Evolutionary conservation across 1,140 invertebrate genomes (phyloP), one percentile per base, ranked within the genome.

Genomic region (Sipha flava): DNA sequence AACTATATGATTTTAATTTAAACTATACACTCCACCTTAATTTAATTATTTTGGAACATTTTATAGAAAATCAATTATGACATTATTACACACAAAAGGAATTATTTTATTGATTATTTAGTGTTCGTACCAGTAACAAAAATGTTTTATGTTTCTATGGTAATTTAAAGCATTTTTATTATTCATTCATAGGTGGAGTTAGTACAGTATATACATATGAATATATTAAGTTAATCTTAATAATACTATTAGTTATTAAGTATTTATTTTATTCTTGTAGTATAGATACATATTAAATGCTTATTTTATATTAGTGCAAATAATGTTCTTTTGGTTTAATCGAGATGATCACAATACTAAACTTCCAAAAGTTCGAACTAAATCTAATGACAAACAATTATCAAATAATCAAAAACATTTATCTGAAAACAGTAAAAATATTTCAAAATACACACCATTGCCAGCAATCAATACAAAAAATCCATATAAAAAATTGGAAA

Each of bases 241-340:
- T n/a, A n/a, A n/a, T n/a, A n/a, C n/a, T n/a, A n/a, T n/a, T n/a
- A n/a, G n/a, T n/a, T n/a, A n/a, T n/a, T n/a, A n/a, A n/a, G n/a
- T n/a, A n/a, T n/a, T n/a, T n/a, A n/a, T n/a, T n/a, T n/a, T n/a
- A n/a, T n/a, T n/a, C n/a, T n/a, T n/a, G n/a, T n/a, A n/a, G n/a
- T n/a, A n/a, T n/a, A n/a, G n/a, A 62, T 62, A 5, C 10, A 34
- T 64, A 10, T 64, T 64, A 34, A 34, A 34, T 23, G 21, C 43
- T 66, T 3, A 66, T 18, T 66, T 26, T 2, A 16, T 40, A n/a
- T 66, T 2, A 66, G 21, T 9, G 26, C 16, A 43, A 23, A 57
- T 40, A 59, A 77, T 77, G 73, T 77, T 59, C 26, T 77, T 77
- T 77, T 77, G 73, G 73, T 77, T 59, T 45, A 21, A 77, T 54